Evolutionary conservation across 2,113 vertebrate species (phyloP), one percentile per base, ranked within the genome.

Genomic region (Mastomys coucha): DNA sequence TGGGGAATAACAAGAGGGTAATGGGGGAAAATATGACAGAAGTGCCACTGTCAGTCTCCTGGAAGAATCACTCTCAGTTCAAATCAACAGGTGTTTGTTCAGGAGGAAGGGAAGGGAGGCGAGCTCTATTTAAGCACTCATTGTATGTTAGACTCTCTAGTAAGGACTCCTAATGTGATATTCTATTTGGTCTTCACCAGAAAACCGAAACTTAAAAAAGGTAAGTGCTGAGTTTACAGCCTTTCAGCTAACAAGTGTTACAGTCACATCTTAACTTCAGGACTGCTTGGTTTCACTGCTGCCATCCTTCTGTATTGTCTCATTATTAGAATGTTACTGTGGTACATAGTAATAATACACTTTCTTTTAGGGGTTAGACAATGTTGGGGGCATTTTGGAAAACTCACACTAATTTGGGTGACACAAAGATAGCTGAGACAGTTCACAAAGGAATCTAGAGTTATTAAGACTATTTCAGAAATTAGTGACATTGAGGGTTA

Each of bases 21-120:
- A 39, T 28, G 39, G 31, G 31, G 20, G 76, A 88, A 91, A 19
- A 33, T 84, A 28, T 33, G 51, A 73, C 53, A 65, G 14, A 14
- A 19, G 87, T 82, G 69, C 24, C 72, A 10, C 33, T 80, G 72
- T 39, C 49, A 94, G 39, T 39, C 58, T 45, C 60, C 31, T 49
- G 49, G 28, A 51, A 88, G 65, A 75, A 58, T 78, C 28, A 45
- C 28, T 92, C 19, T 82, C 45, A 51, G 42, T 97, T 97, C 65
- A 89, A 33, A 96, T 97, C 96, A 97, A 95, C 97, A 96, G 89
- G 97, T 94, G 75, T 75, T 96, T 70, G 24, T 81, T 92, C 73
- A 91, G 45, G 76, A 56, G 36, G 39, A 84, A 85, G 60, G 20
- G 86, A 76, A 65, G 36, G 63, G 22, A 88, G 67, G 36, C 45